Evolutionary conservation across 2,113 vertebrate species (phyloP), one percentile per base, ranked within the genome.

Genomic region (Numenius arquata): DNA sequence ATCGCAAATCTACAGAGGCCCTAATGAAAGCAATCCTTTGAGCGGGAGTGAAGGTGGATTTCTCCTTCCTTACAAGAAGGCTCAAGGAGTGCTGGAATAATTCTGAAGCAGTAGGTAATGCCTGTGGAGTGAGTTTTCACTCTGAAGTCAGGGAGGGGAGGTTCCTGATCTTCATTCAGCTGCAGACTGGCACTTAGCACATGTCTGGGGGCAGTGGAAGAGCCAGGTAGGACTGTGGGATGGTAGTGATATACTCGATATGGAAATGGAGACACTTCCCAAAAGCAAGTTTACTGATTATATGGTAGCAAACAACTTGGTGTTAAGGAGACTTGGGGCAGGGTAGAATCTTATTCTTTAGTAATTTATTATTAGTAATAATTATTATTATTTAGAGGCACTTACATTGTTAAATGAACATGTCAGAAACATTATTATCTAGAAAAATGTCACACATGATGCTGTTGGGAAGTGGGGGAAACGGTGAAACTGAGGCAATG

Each of bases 21-120:
- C 52, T 78, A 91, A 94, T 92, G 81, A 95, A 94, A 95, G 93
- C 53, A 92, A n/a, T 75, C 80, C 77, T 95, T 93, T 91, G 91
- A 92, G 84, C 45, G 61, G 81, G 50, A 66, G 45, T 29, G 84
- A 89, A 89, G 87, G 87, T 85, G 38, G 77, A 73, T 95, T 96
- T 94, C 88, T 95, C 45, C 80, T 92, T 88, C 65, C 52, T 82
- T 76, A 71, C 18, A 55, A 82, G 70, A 70, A 89, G 48, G 66
- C 48, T 84, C 29, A 62, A 48, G 73, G 45, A 93, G 47, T 0
- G 0, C 26, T 67, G 83, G 62, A 89, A 47, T 81, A 61, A 68
- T 72, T 82, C 80, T 87, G 70, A 86, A 87, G 70, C 30, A n/a
- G 55, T 55, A 48, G 30, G 82, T 67, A 40, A 55, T 68, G 73